phyloP scores from a whole-genome alignment of 1,140 invertebrate genomes.

The Heterodera carotae region DNA sequence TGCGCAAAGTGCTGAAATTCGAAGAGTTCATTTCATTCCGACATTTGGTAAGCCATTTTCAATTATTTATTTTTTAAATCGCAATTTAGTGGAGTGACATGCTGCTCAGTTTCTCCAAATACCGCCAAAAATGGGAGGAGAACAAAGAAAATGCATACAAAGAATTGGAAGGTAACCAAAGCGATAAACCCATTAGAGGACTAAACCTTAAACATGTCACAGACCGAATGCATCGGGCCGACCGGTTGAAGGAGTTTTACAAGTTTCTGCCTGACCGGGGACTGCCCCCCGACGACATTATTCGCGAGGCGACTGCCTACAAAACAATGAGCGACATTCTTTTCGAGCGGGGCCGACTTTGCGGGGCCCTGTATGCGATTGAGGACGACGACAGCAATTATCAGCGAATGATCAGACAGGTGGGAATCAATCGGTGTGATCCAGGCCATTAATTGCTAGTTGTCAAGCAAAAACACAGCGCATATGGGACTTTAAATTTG shows the following conservation, averaged over 20 bases:
- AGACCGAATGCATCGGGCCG: constrained; percentile 29
- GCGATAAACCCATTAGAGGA: too few species aligned
- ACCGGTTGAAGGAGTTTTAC: constrained; percentile 47
- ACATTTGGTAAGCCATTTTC: constrained; percentile 35
- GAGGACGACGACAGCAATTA: constrained; percentile 45
- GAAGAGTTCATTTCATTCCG: constrained; percentile 45
- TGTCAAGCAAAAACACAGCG: too few species aligned
- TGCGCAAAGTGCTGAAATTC: constrained; percentile 49
- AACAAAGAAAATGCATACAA: constrained; percentile 33
- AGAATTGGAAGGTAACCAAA: constrained; percentile 47
- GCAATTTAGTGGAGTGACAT: constrained; percentile 39
- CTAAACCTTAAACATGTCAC: not conserved
- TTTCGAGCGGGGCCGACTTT: constrained; percentile 52
- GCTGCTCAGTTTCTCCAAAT: constrained; percentile 32
- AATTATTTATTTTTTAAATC: constrained; percentile 24
- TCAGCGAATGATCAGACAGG: constrained; percentile 31
- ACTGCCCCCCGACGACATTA: constrained; percentile 44
- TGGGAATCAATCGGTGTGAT: too few species aligned
- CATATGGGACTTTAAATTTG: too few species aligned
- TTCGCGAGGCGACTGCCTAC: constrained; percentile 50
- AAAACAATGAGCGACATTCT: constrained; percentile 53
- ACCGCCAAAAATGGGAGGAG: constrained; percentile 43
- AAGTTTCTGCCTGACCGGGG: constrained; percentile 51
- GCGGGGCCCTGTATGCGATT: constrained; percentile 41
- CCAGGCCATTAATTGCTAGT: too few species aligned